Evolutionary conservation across 2,888 invertebrate genomes (phyloP), one percentile per base, ranked within the genome.

Genomic region (Agrochola lychnidis): DNA sequence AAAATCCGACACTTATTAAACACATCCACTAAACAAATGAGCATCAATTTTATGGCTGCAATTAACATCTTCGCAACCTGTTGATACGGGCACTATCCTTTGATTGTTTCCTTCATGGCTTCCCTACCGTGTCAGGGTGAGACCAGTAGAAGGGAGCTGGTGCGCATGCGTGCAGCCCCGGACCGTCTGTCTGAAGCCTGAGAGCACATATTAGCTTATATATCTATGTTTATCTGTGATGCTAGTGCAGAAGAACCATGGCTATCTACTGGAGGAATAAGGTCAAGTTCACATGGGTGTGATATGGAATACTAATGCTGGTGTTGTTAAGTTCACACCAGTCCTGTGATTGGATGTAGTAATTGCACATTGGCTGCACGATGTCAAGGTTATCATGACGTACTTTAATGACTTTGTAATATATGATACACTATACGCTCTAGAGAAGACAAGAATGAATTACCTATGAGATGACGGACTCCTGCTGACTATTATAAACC

Each of bases 41-140:
- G 4, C 53, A 75, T 76, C 56, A 73, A 72, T 76, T 77, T 68
- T 36, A 88, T 69, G 56, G 69, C 51, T 42, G 0, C 64, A 71
- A 79, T 84, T 82, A 80, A 77, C 51, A 42, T 14, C 30, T n/a
- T 36, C 70, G 70, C 81, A 83, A 91, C 92, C 91, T 91, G 91
- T 90, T 91, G 91, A 87, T 87, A 89, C 53, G 22, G 64, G 12
- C 4, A 71, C 66, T 81, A 74, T 87, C 79, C 74, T 16, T 45
- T 19, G n/a, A 71, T 59, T 61, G 12, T 16, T 6, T 10, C 4
- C 19, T 51, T 45, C 42, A 81, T 88, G 66, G 87, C 66, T 69
- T 48, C 78, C 80, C 71, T 86, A 87, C 53, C 40, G 61, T 82
- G 69, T 85, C 87, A 83, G 88, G 90, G 89, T 76, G 83, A 82